Evolutionary conservation across 92 coral and sea anemone species (phyloP), one percentile per base, ranked within the genome.

Genomic region (Bergia puertoricense): DNA sequence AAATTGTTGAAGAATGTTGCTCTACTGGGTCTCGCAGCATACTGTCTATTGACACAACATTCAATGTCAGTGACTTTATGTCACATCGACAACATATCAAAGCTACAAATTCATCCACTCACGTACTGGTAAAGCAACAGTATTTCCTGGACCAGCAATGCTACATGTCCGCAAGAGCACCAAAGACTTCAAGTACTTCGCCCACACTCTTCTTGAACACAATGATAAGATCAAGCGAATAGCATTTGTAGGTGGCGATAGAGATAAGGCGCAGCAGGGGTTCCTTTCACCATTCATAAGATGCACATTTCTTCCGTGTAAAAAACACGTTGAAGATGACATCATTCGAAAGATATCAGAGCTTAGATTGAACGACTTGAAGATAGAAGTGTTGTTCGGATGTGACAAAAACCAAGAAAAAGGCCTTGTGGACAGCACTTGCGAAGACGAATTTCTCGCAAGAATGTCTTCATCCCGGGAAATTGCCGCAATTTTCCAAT

Each of bases 131-230:
- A 88, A 91, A 38, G 38, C 46, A 85, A 43, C 93, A 22, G 78
- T 76, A 79, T 30, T 91, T 44, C 91, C 88, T 76, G 91, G 93
- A 3, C 93, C 93, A 11, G 93, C 85, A 40, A 87, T 74, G 93
- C 85, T 81, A 57, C 91, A 91, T 50, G 37, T 30, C 40, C 36
- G 38, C 16, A 79, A 79, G 57, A 39, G 38, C 65, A 79, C 3
- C 37, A 73, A 13, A 13, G 65, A 80, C 56, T 80, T 44, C 20
- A 11, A 2, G 41, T 91, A 91, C 82, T 91, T 93, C 77, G 50
- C 56, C 8, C 89, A 93, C 86, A 93, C 92, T n/a, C 92, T 93
- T 38, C 81, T 91, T n/a, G 93, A 93, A 67, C 45, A 43, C 30
- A 81, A 90, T 74, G 40, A 76, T 40, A 48, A 20, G 23, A 62